Evolutionary conservation across 2,113 vertebrate species (phyloP), one percentile per base, ranked within the genome.

Genomic region (Tor tambroides): DNA sequence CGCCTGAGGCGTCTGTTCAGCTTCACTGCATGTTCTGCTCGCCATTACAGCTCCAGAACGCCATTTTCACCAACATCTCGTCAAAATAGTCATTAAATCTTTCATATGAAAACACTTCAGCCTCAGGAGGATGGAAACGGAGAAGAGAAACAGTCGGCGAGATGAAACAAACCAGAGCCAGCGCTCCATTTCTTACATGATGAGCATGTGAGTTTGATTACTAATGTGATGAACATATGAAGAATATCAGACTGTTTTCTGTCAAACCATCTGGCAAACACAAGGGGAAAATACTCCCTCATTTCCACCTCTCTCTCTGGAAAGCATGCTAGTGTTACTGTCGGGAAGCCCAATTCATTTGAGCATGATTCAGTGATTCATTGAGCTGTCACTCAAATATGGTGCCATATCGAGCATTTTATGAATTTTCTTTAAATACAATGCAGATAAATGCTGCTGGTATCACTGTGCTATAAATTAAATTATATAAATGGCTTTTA

Each of bases 71-170:
- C 56, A 74, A 85, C 35, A 65, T 72, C 78, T 83, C 83, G 15
- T 78, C 83, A 83, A 89, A 84, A 85, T 49, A 54, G 59, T 67
- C 83, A 35, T 46, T 85, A 87, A 87, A 89, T 87, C 88, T 30
- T 43, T 65, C 78, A 28, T 63, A 65, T 76, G 43, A 80, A 87
- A 84, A 80, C 54, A 26, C 80, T 65, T 51, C 51, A 84, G 81
- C 71, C 71, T 19, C 71, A 79, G 49, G 26, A 61, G 38, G 59
- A 75, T 43, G 32, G 28, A 28, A 67, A 67, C 23, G 84, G 49
- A 79, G 63, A 30, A 69, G n/a, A 83, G 82, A 63, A 89, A 86
- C 79, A 77, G 41, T 83, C 86, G 85, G 82, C 75, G 28, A 19
- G 59, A 76, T 69, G 85, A 89, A 51, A 82, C 69, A 80, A 82